Evolutionary conservation across 2,888 invertebrate genomes (phyloP).

Genomic region (Ormyrus labotus): DNA sequence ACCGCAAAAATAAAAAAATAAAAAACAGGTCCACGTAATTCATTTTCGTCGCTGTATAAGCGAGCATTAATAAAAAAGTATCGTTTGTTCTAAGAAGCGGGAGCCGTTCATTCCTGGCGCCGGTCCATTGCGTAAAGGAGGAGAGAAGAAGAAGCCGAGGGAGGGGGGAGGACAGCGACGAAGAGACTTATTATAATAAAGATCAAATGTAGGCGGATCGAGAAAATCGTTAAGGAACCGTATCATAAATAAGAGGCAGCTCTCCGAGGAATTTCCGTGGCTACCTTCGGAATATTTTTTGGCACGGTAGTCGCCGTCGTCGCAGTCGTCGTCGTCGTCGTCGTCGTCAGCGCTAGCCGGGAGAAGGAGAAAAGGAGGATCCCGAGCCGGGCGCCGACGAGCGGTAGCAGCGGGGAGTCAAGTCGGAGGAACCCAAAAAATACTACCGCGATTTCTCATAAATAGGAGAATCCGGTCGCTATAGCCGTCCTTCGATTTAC

Average conservation of each 20-base stretch:
- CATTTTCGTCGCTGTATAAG: conserved; percentile 46
- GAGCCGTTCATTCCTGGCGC: conserved; percentile 58
- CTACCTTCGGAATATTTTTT: conserved; percentile 63
- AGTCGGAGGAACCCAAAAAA: conserved; percentile 52
- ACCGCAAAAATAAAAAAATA: not conserved
- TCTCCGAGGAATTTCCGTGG: conserved; percentile 50
- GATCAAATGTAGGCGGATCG: conserved; percentile 57
- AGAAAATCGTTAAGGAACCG: conserved; percentile 56
- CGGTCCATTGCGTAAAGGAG: conserved; percentile 51
- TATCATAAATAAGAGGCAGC: conserved; percentile 57
- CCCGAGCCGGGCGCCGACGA: conserved; percentile 38
- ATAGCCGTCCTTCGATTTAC: conserved; percentile 53
- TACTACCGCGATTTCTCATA: conserved; percentile 64
- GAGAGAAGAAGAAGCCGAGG: not conserved
- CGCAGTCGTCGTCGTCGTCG: too few species aligned
- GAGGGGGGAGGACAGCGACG: not conserved
- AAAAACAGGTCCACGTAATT: conserved; percentile 37
- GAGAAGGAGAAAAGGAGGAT: conserved; percentile 39
- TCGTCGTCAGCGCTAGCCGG: conserved; percentile 56
- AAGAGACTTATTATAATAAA: conserved; percentile 54
- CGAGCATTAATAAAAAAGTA: conserved; percentile 38
- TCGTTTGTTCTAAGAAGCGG: conserved; percentile 55
- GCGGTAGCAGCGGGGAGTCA: conserved; percentile 58
- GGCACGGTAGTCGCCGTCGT: conserved; percentile 62
- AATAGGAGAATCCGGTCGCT: conserved; percentile 57